Base-by-base conservation (phyloP, 2,888 invertebrate species). In the Gastrophysa polygoni region DNA sequence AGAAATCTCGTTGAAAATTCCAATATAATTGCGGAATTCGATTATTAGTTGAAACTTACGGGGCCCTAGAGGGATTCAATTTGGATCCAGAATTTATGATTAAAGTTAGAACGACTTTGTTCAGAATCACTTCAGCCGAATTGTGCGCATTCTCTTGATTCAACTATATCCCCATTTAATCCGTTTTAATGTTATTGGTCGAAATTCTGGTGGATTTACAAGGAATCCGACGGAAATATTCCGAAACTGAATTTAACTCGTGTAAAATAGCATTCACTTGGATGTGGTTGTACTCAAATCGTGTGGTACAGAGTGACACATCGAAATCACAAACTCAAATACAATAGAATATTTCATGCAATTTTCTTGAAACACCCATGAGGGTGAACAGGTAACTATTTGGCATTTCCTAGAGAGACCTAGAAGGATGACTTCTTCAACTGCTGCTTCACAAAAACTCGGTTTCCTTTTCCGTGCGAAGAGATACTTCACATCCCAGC, bases 81-180 rank as follows among this genome's bases (percentile, higher is more conserved):
- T 75, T 75, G 66, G 65, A 71, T 70, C 71, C 65, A 69, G 73
- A 78, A 78, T 79, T 78, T 79, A 78, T 78, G 75, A 77, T 77
- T 75, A 75, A 79, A 79, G 76, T 79, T 79, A 75, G 74, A 77
- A 77, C 73, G 78, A 78, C 77, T 78, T 75, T 76, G 78, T 78
- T 77, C 77, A 72, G 74, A 79, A 77, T 79, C 78, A 75, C 78
- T 79, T 77, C 75, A 68, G 73, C 76, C 74, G 77, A 79, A 79
- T 78, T 78, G 78, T 78, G 77, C 74, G 76, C 78, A 77, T 78
- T 78, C 78, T 77, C 78, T 77, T 78, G 77, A 78, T 77, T 77
- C 77, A 74, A 75, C 75, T 77, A 75, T 75, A 77, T 75, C 75
- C 77, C 71, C 73, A 72, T 78, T 78, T 79, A 78, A 78, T 78